phyloP scores from a whole-genome alignment of 2,888 invertebrate species.

The Tinea semifulvella region DNA sequence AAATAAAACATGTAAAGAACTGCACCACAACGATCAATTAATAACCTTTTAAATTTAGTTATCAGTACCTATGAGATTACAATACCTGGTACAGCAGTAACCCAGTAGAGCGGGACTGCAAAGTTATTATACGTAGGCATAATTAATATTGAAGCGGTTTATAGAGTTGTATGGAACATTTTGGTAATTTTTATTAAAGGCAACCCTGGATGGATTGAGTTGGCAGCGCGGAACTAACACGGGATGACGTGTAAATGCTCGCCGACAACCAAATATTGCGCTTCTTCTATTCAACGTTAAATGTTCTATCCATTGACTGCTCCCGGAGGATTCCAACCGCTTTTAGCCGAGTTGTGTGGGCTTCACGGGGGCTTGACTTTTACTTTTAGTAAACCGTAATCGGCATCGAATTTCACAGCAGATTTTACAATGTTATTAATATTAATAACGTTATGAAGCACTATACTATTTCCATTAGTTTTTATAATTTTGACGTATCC shows the following conservation, averaged over 20 bases:
- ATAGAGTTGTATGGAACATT: too few species aligned
- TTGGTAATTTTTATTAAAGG: too few species aligned
- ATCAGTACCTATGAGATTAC: too few species aligned
- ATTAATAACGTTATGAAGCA: neutral
- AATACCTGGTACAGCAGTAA: too few species aligned
- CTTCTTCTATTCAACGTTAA: constrained; percentile 14
- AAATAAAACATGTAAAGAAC: too few species aligned
- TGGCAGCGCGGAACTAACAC: constrained; percentile 15
- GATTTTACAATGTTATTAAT: constrained; percentile 10
- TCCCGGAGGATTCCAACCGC: constrained; percentile 11
- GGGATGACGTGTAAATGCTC: constrained; percentile 16
- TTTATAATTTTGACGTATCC: too few species aligned
- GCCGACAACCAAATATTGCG: constrained; percentile 17
- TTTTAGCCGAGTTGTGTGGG: constrained; percentile 3
- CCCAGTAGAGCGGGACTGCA: too few species aligned
- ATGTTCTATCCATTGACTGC: constrained; percentile 13
- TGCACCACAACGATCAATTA: too few species aligned
- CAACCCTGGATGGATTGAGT: constrained; percentile 2
- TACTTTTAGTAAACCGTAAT: constrained; percentile 13
- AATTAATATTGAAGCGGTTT: too few species aligned
- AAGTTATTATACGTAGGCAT: too few species aligned
- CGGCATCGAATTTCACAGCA: constrained; percentile 11
- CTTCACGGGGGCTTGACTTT: constrained; percentile 16
- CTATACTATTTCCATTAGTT: too few species aligned
- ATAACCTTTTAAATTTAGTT: too few species aligned